Percentiles rank a stretch among this genome's conserved stretches.
phyloP scores from a whole-genome alignment of 2,888 invertebrate genomes.

The Alloscopus bannaensis region DNA sequence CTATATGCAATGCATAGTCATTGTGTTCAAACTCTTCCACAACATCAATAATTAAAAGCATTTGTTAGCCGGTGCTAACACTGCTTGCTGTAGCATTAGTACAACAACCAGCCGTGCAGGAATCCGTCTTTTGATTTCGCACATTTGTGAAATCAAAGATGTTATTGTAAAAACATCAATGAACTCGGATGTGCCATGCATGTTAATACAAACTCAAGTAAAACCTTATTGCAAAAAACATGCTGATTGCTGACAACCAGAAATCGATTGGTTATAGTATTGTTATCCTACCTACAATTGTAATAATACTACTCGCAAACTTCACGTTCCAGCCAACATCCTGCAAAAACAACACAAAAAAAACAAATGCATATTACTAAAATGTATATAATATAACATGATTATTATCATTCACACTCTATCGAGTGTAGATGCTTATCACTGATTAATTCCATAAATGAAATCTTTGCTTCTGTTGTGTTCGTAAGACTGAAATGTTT shows the following conservation, averaged over 20 bases:
- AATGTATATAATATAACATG: no score
- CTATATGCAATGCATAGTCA: neutral
- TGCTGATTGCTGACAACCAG: no score
- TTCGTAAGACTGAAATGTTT: no score
- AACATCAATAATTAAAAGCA: constrained; percentile 1
- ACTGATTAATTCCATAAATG: no score
- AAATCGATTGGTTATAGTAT: no score
- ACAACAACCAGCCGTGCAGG: constrained; percentile 64
- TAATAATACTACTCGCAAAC: no score
- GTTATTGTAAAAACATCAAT: constrained; percentile 46
- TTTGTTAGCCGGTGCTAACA: constrained; percentile 65
- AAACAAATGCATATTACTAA: constrained; percentile 6
- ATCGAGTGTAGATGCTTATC: no score
- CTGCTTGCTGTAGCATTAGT: constrained; percentile 41
- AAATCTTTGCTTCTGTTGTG: no score
- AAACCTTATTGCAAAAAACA: neutral
- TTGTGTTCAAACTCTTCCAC: neutral
- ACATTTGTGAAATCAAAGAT: constrained; percentile 68
- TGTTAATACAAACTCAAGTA: neutral
- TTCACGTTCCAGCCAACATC: constrained; percentile 78
- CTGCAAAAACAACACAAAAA: constrained; percentile 25
- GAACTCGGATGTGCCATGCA: constrained; percentile 69
- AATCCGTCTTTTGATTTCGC: constrained; percentile 40
- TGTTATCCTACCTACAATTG: no score
- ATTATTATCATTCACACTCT: no score